Conservation (phyloP, 2,888 invertebrate species). For the Dioctria linearis region DNA sequence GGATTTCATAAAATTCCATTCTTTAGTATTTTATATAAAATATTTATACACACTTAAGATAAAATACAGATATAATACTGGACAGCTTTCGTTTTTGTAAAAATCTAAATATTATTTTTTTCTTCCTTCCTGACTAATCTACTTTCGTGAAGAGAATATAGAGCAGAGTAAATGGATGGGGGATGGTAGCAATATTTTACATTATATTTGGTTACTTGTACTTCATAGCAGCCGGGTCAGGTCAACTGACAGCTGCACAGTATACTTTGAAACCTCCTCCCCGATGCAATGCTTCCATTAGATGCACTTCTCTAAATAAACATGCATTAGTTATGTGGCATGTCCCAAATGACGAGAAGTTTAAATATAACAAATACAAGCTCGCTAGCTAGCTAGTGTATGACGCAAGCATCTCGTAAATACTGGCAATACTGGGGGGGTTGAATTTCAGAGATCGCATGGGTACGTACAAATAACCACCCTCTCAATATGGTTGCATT, state of each 20-base stretch:
- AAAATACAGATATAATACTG: too few relatives aligned
- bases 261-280: conserved; percentile 46
- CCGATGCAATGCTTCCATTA: conserved; percentile 52
- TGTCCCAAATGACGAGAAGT: conserved; percentile 45
- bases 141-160: too few relatives aligned
- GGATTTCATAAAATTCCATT: too few relatives aligned
- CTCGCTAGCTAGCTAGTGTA: neutral
- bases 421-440: neutral
- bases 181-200: neutral
- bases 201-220: neutral
- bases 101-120: too few relatives aligned
- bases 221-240: neutral
- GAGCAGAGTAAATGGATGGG: neutral
- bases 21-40: too few relatives aligned
- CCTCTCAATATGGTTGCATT: neutral
- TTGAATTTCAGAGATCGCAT: neutral
- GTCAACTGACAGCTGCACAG: conserved; percentile 33
- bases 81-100: too few relatives aligned
- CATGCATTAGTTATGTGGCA: conserved; percentile 58
- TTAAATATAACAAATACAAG: conserved; percentile 15
- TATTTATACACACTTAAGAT: too few relatives aligned
- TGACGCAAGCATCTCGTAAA: conserved; percentile 8
- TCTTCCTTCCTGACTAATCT: too few relatives aligned
- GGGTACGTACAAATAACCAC: neutral
- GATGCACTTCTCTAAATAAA: conserved; percentile 58